Evolutionary conservation across 2,797 vertebrate species (phyloP).

Genomic region (Fratercula arctica): DNA sequence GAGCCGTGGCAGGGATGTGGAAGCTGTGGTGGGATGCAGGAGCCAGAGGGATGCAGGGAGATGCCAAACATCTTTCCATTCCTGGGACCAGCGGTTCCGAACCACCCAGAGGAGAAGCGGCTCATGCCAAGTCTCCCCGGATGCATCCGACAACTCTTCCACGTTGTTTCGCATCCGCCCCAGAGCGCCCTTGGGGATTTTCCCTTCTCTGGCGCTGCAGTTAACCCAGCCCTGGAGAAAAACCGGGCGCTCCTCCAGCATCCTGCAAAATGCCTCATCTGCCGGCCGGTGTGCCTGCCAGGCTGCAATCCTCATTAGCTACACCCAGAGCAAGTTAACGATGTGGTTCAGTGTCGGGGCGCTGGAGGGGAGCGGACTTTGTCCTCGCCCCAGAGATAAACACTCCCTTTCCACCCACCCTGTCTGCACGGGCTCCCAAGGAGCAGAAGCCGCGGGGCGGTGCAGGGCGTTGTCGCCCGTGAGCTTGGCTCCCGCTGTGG

Average conservation of each 20-base stretch:
- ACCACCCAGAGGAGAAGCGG: fast-evolving
- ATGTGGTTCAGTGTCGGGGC: not conserved
- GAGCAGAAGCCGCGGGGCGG: fast-evolving
- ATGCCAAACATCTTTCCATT: fast-evolving
- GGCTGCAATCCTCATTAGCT: not conserved
- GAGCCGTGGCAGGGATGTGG: not conserved
- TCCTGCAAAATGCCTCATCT: not conserved
- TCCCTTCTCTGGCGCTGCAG: not conserved
- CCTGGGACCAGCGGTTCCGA: not conserved
- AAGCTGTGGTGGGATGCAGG: not conserved
- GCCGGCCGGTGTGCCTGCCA: not conserved
- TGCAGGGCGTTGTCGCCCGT: fast-evolving
- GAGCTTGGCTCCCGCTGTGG: fast-evolving
- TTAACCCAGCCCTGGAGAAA: not conserved
- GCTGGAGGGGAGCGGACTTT: not conserved
- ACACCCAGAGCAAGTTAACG: not conserved
- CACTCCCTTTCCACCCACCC: fast-evolving
- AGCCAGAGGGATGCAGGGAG: not conserved
- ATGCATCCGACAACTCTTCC: fast-evolving
- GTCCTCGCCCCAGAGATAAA: not conserved
- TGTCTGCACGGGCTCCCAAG: fast-evolving
- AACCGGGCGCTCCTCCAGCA: fast-evolving
- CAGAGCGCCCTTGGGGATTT: fast-evolving
- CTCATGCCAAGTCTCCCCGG: fast-evolving
- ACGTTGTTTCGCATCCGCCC: fast-evolving